Evolutionary conservation across 2,797 vertebrate species (phyloP), one percentile per base, ranked within the genome.

Genomic region (Sebastes reedi): DNA sequence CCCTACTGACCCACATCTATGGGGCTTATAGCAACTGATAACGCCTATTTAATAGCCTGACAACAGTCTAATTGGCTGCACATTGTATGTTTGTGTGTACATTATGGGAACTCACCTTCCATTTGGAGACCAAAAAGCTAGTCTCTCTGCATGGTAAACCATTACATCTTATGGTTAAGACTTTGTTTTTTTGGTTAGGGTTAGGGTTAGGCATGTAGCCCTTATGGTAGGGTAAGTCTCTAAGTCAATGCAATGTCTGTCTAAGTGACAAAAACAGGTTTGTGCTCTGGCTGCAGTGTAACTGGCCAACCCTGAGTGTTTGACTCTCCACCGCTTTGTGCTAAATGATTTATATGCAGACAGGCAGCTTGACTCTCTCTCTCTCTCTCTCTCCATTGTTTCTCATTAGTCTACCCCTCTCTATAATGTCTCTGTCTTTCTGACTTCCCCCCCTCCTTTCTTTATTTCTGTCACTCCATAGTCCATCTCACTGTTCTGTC

Each of bases 341-440:
- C 83, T 85, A 77, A 90, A 90, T 92, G 90, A 92, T 92, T 92
- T 90, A 88, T 86, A 86, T 84, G 66, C 83, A 90, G 85, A 89
- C 74, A 59, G 83, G 77, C 85, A 87, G 81, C 72, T 87, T 81
- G 80, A 87, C 69, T 61, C n/a, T 56, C 71, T 81, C 83, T 79
- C 71, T 62, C 29, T 56, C 71, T 81, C 83, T 36, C 34, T 36
- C 34, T 62, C 71, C 64, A 62, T 81, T 60, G 66, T 83, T 70
- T 84, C 84, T 81, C 73, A 84, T 90, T 78, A 83, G 76, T 80
- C 79, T 83, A 29, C 61, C 71, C 29, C 59, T 75, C 82, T 84
- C 54, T 79, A 67, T 84, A 83, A 80, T 87, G 64, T 78, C 39
- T 84, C 46, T 64, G 22, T 74, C 80, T 66, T 12, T 34, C 80